Conservation (phyloP, 2,797 vertebrate species). For the Bucorvus abyssinicus region DNA sequence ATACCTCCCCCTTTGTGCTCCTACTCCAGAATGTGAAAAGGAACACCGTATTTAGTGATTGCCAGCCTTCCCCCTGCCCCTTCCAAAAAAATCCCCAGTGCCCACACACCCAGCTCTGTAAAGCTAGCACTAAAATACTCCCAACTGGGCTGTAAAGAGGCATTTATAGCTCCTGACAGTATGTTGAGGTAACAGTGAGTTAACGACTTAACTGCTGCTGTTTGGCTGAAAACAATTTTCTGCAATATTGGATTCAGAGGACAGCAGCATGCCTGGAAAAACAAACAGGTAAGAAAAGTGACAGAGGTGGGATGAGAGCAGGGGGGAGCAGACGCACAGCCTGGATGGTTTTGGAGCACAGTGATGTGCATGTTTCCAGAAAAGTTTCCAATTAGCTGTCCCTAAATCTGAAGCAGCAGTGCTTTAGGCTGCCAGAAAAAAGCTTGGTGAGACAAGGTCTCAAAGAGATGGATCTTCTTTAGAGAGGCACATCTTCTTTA, state of each 20-base stretch:
- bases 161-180: neutral
- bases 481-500: neutral
- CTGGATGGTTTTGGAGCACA: neutral
- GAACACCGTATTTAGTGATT: neutral
- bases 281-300: neutral
- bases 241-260: neutral
- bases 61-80: neutral
- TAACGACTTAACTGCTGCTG: neutral
- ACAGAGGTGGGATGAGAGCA: rapidly evolving
- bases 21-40: neutral
- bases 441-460: neutral
- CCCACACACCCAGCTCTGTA: neutral
- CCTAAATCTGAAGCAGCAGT: neutral
- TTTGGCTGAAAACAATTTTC: neutral
- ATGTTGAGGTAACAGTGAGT: neutral
- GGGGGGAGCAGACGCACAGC: neutral
- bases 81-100: neutral
- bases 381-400: neutral
- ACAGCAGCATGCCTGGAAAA: neutral
- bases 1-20: neutral
- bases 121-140: neutral
- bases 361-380: neutral
- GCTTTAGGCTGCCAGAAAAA: neutral
- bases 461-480: neutral
- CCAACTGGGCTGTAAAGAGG: neutral